Base-by-base conservation (phyloP, 2,113 vertebrate genomes). In the Psephotus haematonotus region DNA sequence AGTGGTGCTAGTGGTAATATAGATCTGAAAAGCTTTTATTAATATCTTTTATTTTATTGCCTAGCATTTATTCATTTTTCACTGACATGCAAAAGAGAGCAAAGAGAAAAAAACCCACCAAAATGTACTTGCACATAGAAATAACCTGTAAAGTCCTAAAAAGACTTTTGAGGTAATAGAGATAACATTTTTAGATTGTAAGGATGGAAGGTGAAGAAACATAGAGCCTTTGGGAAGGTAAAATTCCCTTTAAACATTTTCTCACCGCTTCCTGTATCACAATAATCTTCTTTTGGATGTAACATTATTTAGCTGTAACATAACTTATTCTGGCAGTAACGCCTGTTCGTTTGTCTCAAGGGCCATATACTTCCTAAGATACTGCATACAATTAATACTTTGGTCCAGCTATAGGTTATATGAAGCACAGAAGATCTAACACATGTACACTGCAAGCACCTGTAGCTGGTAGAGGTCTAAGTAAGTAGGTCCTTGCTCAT, bases 181-280 rank as follows among this genome's bases (percentile, higher is more conserved):
- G 88, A 91, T 63, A 82, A 88, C 79, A 78, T 83, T 94, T 91
- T 91, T 46, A 71, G 77, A 84, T 37, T 39, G 22, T 33, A 71
- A 63, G 43, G 60, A 44, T 18, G 72, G 72, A 50, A 88, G 77
- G 65, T 44, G 77, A 92, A 91, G 91, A 95, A 95, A 82, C 86
- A 92, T 63, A 25, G 55, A 80, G 64, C 86, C 69, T 92, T 46
- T 78, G 92, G 94, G 95, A 94, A 50, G 59, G 62, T 55, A 75
- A 92, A 77, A 59, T 84, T 95, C 69, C 60, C 74, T 89, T 82
- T 93, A 95, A 95, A 91, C 77, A 65, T 93, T 92, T 84, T 83
- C 72, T 65, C 62, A 75, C 77, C 0, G 2, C 33, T 68, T 82
- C 55, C 47, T 50, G 60, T 46, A 44, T 39, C 55, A 86, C 77